Evolutionary conservation across 1,140 invertebrate species (phyloP).

Genomic region (Himalopsyche phryganea): DNA sequence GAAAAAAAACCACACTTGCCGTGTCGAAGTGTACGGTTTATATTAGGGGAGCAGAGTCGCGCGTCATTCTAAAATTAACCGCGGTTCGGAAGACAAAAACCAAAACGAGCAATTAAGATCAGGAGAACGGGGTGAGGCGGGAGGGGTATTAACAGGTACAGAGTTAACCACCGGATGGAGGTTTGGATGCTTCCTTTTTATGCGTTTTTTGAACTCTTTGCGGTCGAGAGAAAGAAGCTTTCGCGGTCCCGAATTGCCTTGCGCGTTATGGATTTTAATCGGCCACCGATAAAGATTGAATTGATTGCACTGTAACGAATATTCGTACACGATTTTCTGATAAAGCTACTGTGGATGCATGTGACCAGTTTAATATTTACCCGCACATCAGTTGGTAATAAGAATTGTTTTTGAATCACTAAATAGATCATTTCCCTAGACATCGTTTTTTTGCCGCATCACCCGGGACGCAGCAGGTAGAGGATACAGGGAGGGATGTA

Average conservation of each 20-base stretch:
- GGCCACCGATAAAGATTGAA: not conserved
- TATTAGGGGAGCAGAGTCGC: constrained; percentile 5
- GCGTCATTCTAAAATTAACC: constrained; percentile 31
- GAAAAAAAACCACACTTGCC: constrained; percentile 14
- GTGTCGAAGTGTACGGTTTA: constrained; percentile 8
- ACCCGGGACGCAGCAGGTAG: constrained; percentile 23
- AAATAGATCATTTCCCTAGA: too few relatives aligned
- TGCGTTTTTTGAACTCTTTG: constrained; percentile 25
- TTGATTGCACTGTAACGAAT: not conserved
- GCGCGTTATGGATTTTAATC: constrained; percentile 1
- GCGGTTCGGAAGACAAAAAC: constrained; percentile 31
- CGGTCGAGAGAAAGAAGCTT: constrained; percentile 17
- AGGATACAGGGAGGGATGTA: constrained; percentile 1
- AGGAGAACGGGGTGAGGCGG: constrained; percentile 10
- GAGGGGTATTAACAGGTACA: constrained; percentile 25
- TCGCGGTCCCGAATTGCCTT: not conserved
- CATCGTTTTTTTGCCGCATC: constrained; percentile 3
- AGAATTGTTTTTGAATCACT: too few relatives aligned
- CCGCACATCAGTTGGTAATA: too few relatives aligned
- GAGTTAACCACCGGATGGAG: constrained; percentile 31
- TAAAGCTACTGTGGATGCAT: too few relatives aligned
- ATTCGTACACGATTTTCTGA: too few relatives aligned
- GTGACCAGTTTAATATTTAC: too few relatives aligned
- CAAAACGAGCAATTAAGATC: constrained; percentile 31
- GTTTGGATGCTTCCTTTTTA: constrained; percentile 24